A percentile compares a stretch with the other conserved stretches of the same genome.
Evolutionary conservation across 2,888 invertebrate species (phyloP).

Genomic region (Loripinus fragilis): DNA sequence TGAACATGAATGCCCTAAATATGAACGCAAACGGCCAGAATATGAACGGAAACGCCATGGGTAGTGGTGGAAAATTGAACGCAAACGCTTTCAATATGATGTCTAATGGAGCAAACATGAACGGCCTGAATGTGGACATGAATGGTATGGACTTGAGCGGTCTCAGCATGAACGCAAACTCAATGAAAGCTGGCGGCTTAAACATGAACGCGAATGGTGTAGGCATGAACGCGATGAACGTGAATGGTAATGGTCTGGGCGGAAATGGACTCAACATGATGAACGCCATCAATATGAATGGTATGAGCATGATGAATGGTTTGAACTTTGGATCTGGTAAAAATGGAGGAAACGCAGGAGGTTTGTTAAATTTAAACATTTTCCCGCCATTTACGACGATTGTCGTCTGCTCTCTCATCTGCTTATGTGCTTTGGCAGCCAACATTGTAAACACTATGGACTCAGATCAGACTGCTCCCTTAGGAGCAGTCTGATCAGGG

Average conservation of each 20-base stretch:
- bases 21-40: not conserved
- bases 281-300: not conserved
- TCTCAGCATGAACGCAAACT: not conserved
- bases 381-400: too few relatives aligned
- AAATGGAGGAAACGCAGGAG: not conserved
- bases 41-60: not conserved
- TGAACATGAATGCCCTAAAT: not conserved
- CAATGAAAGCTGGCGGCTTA: not conserved
- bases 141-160: not conserved
- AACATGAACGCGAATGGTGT: not conserved
- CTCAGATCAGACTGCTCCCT: too few relatives aligned
- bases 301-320: not conserved
- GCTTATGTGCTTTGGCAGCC: too few relatives aligned
- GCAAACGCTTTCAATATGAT: constrained; percentile 4
- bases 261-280: not conserved
- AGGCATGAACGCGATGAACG: not conserved
- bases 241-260: not conserved
- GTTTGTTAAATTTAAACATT: not conserved
- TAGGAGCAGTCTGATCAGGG: too few relatives aligned
- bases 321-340: not conserved
- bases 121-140: not conserved
- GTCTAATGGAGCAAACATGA: too few relatives aligned
- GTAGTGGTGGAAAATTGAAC: not conserved
- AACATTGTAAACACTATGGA: too few relatives aligned
- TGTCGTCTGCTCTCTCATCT: too few relatives aligned